phyloP scores from a whole-genome alignment of 2,797 vertebrate genomes.

The Tangara arthus region DNA sequence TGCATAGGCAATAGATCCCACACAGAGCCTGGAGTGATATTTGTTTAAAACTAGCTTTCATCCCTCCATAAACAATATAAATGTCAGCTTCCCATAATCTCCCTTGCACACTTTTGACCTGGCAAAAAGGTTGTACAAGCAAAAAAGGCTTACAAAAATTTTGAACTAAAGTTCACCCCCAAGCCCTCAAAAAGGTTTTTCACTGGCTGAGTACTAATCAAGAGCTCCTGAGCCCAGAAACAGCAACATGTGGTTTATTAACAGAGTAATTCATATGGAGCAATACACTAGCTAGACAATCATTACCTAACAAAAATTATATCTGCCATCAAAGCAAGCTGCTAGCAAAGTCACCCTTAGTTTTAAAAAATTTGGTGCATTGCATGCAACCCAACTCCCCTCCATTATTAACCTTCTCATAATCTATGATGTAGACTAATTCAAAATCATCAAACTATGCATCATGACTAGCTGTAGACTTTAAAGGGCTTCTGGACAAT shows the following conservation, averaged over 20 bases:
- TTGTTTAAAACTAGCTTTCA: slow-evolving; percentile 23
- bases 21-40: neutral
- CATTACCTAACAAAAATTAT: neutral
- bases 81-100: slow-evolving; percentile 18
- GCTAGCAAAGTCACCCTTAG: neutral
- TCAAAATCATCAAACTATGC: neutral
- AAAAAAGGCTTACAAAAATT: neutral
- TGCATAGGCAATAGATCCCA: neutral
- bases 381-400: accelerated
- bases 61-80: slow-evolving; percentile 16
- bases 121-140: neutral
- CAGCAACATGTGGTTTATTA: neutral
- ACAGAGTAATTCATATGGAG: neutral
- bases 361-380: neutral
- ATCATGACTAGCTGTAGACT: neutral
- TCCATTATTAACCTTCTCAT: neutral
- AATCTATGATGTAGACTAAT: neutral
- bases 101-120: neutral
- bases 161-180: neutral
- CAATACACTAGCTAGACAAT: neutral
- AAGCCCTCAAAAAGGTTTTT: neutral
- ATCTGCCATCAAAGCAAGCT: neutral
- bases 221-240: neutral
- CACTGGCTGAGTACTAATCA: neutral
- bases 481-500: neutral